Conservation (phyloP, 2,888 invertebrate genomes). For the Drosophila putrida region DNA sequence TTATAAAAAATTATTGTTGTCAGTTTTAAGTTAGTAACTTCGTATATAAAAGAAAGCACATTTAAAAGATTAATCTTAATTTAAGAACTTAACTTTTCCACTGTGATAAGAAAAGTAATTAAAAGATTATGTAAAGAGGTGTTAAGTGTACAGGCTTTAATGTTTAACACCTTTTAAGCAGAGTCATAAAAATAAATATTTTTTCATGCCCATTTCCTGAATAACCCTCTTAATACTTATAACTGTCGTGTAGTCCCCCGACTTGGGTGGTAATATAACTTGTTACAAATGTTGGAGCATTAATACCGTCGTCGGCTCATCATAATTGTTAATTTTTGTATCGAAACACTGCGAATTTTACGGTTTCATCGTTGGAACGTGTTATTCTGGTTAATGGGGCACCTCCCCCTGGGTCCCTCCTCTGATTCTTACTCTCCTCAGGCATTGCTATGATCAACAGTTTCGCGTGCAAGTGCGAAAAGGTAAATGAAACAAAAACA, state of each 20-base stretch:
- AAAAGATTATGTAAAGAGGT: not conserved
- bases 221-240: slow-evolving; percentile 8
- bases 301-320: slow-evolving; percentile 35
- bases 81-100: not conserved
- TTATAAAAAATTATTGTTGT: not conserved
- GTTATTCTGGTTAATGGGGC: slow-evolving; percentile 32
- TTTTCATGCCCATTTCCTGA: slow-evolving; percentile 1
- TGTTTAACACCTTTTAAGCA: not conserved
- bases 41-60: not conserved
- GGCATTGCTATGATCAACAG: slow-evolving; percentile 43
- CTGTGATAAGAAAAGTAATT: not conserved
- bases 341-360: slow-evolving; percentile 20
- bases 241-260: slow-evolving; percentile 6
- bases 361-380: slow-evolving; percentile 34
- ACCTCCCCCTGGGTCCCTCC: not conserved
- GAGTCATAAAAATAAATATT: not conserved
- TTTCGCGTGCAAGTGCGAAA: slow-evolving; percentile 48
- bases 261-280: slow-evolving; percentile 51
- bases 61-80: not conserved
- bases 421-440: not conserved
- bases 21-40: not conserved
- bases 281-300: slow-evolving; percentile 60
- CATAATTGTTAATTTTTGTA: slow-evolving; percentile 41
- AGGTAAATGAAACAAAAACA: slow-evolving; percentile 49
- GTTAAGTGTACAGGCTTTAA: not conserved